Evolutionary conservation across 2,113 vertebrate species (phyloP).

Genomic region (Solea senegalensis): DNA sequence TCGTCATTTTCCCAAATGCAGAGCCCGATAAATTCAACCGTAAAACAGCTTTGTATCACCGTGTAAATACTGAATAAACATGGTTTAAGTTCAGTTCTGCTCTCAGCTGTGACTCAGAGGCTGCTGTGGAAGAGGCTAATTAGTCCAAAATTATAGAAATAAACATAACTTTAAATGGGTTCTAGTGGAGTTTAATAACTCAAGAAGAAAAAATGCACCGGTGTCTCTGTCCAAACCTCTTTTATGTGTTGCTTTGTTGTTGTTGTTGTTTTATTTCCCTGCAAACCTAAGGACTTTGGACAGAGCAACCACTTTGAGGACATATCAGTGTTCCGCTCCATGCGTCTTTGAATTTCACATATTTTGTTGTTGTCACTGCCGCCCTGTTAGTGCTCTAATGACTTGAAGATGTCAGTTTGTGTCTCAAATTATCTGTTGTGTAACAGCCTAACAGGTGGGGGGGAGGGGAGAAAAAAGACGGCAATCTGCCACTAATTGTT

Average conservation of each 20-base stretch:
- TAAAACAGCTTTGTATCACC: conserved; percentile 10
- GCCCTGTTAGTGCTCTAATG: background rate
- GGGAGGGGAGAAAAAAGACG: background rate
- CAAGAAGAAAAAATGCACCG: too few species aligned
- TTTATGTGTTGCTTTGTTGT: too few species aligned
- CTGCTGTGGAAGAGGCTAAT: too few species aligned
- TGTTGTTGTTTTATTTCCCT: too few species aligned
- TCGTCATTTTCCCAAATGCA: conserved; percentile 14
- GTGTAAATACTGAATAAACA: background rate
- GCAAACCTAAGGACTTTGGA: too few species aligned
- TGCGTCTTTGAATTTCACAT: background rate
- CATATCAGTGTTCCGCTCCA: background rate
- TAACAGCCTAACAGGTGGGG: background rate
- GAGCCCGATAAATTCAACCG: conserved; percentile 7
- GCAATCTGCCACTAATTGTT: background rate
- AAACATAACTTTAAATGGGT: too few species aligned
- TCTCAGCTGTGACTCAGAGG: too few species aligned
- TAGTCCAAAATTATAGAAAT: too few species aligned
- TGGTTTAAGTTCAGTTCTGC: background rate
- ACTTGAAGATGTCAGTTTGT: background rate
- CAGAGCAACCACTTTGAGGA: too few species aligned
- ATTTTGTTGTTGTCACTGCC: background rate
- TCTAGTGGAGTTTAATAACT: too few species aligned
- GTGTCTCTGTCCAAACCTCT: too few species aligned
- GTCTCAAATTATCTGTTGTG: background rate